Percentiles rank a stretch among this genome's conserved stretches.
Evolutionary conservation across 2,113 vertebrate genomes (phyloP).

Genomic region (Anolis carolinensis): DNA sequence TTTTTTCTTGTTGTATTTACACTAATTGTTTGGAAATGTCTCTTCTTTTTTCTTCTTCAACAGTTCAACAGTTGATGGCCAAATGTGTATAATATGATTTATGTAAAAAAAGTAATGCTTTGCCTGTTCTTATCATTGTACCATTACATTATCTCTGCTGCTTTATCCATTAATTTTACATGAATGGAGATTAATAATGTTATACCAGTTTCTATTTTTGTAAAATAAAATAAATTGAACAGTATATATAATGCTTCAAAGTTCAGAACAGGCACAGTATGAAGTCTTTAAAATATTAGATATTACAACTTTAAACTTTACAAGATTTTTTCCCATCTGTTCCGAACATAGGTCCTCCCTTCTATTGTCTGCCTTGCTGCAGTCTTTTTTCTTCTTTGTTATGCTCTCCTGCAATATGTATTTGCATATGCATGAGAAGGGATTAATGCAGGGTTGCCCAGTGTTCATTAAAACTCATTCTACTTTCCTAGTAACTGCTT

Average conservation of each 20-base stretch:
- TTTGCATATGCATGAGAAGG: not conserved
- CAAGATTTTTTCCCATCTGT: not conserved
- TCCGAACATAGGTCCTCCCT: fast-evolving
- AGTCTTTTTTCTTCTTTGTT: not conserved
- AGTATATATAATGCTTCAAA: not conserved
- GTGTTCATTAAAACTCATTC: not conserved
- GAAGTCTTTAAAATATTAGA: fast-evolving
- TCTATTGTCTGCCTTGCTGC: not conserved
- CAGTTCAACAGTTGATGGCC: not conserved
- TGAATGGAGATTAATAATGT: not conserved
- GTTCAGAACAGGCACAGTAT: not conserved
- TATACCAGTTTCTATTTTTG: not conserved
- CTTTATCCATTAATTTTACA: not conserved
- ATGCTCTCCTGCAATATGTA: not conserved
- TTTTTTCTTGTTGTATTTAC: not conserved
- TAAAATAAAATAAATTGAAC: not conserved
- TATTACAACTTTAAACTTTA: not conserved
- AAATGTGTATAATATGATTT: not conserved
- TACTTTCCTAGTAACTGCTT: not conserved
- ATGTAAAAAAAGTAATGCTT: not conserved
- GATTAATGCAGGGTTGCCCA: not conserved
- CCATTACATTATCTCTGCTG: not conserved
- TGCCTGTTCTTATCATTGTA: not conserved
- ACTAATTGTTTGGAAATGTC: not conserved
- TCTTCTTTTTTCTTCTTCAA: not conserved